phyloP scores from a whole-genome alignment of 2,888 invertebrate genomes.

The Ochropacha duplaris region DNA sequence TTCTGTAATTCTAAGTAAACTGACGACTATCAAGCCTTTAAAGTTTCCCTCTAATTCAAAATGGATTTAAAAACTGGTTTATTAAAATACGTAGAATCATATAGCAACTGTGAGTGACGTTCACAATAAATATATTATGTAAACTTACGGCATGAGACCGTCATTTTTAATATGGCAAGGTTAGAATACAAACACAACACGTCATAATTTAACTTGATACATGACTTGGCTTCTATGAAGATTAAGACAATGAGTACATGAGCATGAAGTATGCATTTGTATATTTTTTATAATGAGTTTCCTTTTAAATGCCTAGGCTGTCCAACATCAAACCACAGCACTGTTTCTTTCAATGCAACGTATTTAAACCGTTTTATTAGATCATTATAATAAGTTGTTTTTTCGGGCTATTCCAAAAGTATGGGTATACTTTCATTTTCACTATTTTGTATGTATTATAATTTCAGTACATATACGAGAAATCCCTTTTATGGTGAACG shows the following conservation, averaged over 20 bases:
- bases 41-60: neutral
- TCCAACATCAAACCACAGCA: too few species aligned
- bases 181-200: conserved; percentile 17
- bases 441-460: neutral
- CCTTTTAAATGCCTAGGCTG: too few species aligned
- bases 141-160: conserved; percentile 32
- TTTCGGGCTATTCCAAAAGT: neutral
- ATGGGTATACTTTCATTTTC: neutral
- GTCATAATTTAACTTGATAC: neutral
- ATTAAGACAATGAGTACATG: neutral
- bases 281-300: too few species aligned
- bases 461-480: neutral
- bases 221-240: neutral
- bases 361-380: too few species aligned
- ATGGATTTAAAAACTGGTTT: conserved; percentile 3
- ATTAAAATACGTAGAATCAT: conserved; percentile 16
- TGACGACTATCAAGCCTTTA: conserved; percentile 1
- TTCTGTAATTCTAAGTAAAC: conserved; percentile 9
- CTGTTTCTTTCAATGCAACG: too few species aligned
- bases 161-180: conserved; percentile 32
- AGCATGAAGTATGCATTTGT: too few species aligned
- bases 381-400: too few species aligned
- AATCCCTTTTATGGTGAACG: neutral
- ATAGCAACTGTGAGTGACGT: conserved; percentile 25
- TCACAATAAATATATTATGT: conserved; percentile 22